A percentile compares a stretch with the other conserved stretches of the same genome.
Conservation (phyloP, 2,888 invertebrate genomes). For the Fissipunctia ypsillon region DNA sequence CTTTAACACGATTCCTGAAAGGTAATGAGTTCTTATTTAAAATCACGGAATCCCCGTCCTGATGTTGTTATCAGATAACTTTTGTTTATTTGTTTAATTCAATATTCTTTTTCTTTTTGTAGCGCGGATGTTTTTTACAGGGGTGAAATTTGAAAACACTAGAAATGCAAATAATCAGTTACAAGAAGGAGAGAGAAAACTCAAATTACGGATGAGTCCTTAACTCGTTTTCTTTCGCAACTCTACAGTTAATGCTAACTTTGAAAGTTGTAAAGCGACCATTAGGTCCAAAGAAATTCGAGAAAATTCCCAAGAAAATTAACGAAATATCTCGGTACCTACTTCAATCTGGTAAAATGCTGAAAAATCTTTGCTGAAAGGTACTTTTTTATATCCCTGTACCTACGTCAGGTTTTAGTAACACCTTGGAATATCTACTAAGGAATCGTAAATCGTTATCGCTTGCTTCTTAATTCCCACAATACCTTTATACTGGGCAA, state of each 20-base stretch:
- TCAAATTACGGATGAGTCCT: not conserved
- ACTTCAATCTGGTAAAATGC: not conserved
- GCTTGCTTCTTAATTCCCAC: not conserved
- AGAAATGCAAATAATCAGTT: slow-evolving; percentile 27
- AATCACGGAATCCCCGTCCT: slow-evolving; percentile 45
- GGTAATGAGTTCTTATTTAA: slow-evolving; percentile 62
- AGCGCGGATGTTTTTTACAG: slow-evolving; percentile 10
- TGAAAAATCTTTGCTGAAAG: not conserved
- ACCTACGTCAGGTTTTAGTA: not conserved
- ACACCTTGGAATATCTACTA: not conserved
- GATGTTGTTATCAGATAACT: slow-evolving; percentile 21
- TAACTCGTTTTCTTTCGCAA: slow-evolving; percentile 10
- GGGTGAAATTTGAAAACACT: slow-evolving; percentile 10
- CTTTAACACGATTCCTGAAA: slow-evolving; percentile 47
- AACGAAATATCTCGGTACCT: not conserved
- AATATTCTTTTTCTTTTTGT: slow-evolving; percentile 39
- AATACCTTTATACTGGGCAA: too few species aligned
- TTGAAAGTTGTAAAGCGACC: slow-evolving; percentile 5
- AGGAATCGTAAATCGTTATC: not conserved
- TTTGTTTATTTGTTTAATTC: slow-evolving; percentile 43
- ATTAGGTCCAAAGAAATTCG: slow-evolving; percentile 8
- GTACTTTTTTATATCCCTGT: not conserved
- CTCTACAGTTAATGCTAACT: slow-evolving; percentile 1
- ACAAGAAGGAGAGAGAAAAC: not conserved
- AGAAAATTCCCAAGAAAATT: slow-evolving; percentile 8